Evolutionary conservation across 2,113 vertebrate genomes (phyloP).

Genomic region (Labeo catla): DNA sequence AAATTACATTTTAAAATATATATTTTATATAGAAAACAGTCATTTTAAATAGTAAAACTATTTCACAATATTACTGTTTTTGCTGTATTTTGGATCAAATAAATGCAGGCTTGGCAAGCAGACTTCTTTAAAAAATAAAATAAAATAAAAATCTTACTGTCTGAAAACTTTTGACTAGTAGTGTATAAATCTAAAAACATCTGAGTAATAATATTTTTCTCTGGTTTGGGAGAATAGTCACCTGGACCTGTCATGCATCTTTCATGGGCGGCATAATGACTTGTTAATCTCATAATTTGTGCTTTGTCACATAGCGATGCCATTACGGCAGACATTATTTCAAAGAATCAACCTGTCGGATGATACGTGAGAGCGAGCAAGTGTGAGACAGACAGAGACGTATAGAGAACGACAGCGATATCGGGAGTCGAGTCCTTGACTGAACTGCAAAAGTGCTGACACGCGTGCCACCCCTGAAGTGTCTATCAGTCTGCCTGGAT

Average conservation of each 20-base stretch:
- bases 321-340: constrained; percentile 27
- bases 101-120: too few relatives aligned
- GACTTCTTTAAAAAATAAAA: too few relatives aligned
- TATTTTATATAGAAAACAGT: too few relatives aligned
- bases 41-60: too few relatives aligned
- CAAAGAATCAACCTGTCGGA: constrained; percentile 7
- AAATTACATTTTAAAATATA: too few relatives aligned
- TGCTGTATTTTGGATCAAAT: too few relatives aligned
- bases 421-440: constrained; percentile 57
- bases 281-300: constrained; percentile 9
- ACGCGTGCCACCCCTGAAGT: constrained; percentile 50
- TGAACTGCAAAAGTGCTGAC: constrained; percentile 65
- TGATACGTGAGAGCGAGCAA: not conserved
- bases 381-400: constrained; percentile 12
- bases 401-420: constrained; percentile 34
- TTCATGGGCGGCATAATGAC: not conserved
- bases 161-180: too few relatives aligned
- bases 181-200: too few relatives aligned
- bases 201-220: not conserved
- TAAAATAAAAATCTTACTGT: too few relatives aligned
- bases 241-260: not conserved
- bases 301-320: constrained; percentile 3
- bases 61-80: too few relatives aligned
- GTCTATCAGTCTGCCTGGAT: constrained; percentile 61
- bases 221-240: not conserved